phyloP scores from a whole-genome alignment of 1,140 invertebrate species.

The Holcopasites calliopsidis region DNA sequence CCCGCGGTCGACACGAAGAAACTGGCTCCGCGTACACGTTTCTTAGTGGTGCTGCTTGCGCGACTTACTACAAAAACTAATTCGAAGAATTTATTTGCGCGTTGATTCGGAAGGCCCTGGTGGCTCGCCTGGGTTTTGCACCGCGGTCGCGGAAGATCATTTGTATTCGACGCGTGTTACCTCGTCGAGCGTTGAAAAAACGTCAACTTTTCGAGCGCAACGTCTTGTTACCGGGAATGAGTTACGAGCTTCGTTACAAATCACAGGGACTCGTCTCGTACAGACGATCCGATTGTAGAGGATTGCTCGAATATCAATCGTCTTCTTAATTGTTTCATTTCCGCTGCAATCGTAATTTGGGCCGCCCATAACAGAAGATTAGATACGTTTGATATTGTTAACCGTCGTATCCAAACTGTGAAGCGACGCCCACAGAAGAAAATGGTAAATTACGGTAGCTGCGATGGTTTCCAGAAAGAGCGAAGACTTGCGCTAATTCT shows the following conservation, averaged over 20 bases:
- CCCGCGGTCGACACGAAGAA: neutral
- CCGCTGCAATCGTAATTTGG: no score
- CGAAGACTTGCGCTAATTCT: constrained; percentile 49
- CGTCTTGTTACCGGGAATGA: constrained; percentile 37
- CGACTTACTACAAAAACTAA: constrained; percentile 10
- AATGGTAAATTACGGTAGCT: neutral
- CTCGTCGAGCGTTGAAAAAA: constrained; percentile 10
- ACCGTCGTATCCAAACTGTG: no score
- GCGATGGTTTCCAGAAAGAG: constrained; percentile 38
- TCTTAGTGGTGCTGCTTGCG: constrained; percentile 9
- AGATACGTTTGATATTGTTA: no score
- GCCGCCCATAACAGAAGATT: no score
- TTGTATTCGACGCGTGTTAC: constrained; percentile 44
- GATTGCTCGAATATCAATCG: neutral
- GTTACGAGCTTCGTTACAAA: constrained; percentile 6
- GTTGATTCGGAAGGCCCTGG: constrained; percentile 31
- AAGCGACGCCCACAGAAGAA: no score
- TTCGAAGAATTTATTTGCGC: constrained; percentile 33
- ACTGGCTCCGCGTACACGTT: neutral
- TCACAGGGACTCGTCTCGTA: no score
- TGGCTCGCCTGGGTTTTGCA: constrained; percentile 5
- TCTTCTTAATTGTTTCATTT: no score
- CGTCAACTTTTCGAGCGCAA: constrained; percentile 28
- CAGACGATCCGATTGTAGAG: no score
- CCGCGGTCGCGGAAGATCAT: neutral